These are phyloP conservation scores for Caenorhabditis uteleia DNA, from an alignment of 2,888 invertebrate species.

Conservation along the genomic window DNA sequence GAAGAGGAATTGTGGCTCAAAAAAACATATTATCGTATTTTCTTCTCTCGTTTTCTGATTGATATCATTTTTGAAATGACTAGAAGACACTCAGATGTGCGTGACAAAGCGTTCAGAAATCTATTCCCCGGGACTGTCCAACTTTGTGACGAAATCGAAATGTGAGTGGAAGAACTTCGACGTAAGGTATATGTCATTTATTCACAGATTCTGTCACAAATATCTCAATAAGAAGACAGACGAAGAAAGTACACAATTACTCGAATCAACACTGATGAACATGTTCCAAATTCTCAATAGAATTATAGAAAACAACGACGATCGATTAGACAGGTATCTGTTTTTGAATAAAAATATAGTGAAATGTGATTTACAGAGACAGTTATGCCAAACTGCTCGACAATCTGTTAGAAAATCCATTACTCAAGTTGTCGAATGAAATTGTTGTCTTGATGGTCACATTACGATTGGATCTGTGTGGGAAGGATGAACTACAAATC, in stretches of 20 bases:
- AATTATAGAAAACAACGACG: constrained; percentile 7
- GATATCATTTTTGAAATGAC: constrained; percentile 22
- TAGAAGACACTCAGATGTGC: too few species aligned
- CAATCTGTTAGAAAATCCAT: constrained; percentile 1
- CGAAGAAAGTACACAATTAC: neutral
- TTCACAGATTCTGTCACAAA: too few species aligned
- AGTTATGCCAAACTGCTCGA: constrained; percentile 4
- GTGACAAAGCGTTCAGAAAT: too few species aligned
- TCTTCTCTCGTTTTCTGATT: constrained; percentile 10
- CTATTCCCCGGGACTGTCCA: too few species aligned
- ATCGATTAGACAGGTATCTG: constrained; percentile 1
- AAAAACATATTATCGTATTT: constrained; percentile 15
- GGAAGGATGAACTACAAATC: neutral
- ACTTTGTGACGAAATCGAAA: too few species aligned
- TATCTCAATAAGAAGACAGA: neutral
- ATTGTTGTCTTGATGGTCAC: constrained; percentile 4
- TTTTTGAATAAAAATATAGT: neutral
- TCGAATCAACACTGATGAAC: constrained; percentile 11
- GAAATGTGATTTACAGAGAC: neutral
- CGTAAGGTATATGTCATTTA: too few species aligned
- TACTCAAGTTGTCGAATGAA: constrained; percentile 11
- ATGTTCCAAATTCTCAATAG: constrained; percentile 17
- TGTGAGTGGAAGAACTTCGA: too few species aligned
- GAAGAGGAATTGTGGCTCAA: constrained; percentile 1
- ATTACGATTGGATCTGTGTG: constrained; percentile 14